phyloP scores from a whole-genome alignment of 2,888 invertebrate genomes.

The Eucera pruinosa region DNA sequence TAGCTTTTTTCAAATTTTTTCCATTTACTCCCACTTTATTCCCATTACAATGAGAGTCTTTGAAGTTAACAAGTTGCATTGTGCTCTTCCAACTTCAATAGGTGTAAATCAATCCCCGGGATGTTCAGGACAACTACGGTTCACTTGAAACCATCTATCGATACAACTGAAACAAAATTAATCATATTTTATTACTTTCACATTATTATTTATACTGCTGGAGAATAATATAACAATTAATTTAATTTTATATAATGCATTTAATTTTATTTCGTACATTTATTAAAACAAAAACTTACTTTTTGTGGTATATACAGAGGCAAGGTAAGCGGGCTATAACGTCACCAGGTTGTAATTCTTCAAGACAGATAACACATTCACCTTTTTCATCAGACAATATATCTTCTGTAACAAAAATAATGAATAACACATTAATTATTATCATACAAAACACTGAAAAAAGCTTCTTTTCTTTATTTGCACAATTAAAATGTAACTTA shows the following conservation, averaged over 20 bases:
- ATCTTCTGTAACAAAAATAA: slow-evolving; percentile 90
- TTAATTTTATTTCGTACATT: not conserved
- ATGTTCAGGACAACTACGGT: slow-evolving; percentile 99
- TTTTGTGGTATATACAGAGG: slow-evolving; percentile 99
- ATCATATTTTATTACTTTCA: not conserved
- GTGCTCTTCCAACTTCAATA: slow-evolving; percentile 70
- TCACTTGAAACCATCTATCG: slow-evolving; percentile 99
- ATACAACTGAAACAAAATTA: slow-evolving; percentile 93
- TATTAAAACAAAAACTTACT: slow-evolving; percentile 86
- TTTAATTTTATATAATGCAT: not conserved
- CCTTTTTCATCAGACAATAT: slow-evolving; percentile 97
- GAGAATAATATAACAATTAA: not conserved
- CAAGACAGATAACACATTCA: slow-evolving; percentile 99
- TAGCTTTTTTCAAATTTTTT: slow-evolving; percentile 77
- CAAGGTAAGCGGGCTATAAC: slow-evolving; percentile 99
- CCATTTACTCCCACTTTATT: slow-evolving; percentile 60
- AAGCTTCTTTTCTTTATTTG: not conserved
- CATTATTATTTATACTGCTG: not conserved
- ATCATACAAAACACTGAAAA: not conserved
- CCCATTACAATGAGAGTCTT: slow-evolving; percentile 72
- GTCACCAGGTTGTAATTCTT: slow-evolving; percentile 97
- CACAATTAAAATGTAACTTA: not conserved
- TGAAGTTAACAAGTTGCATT: slow-evolving; percentile 76
- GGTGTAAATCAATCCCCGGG: slow-evolving; percentile 92
- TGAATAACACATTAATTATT: slow-evolving; percentile 1